Base-by-base conservation (phyloP, 1,140 invertebrate genomes). In the Drosophila equinoxialis region DNA sequence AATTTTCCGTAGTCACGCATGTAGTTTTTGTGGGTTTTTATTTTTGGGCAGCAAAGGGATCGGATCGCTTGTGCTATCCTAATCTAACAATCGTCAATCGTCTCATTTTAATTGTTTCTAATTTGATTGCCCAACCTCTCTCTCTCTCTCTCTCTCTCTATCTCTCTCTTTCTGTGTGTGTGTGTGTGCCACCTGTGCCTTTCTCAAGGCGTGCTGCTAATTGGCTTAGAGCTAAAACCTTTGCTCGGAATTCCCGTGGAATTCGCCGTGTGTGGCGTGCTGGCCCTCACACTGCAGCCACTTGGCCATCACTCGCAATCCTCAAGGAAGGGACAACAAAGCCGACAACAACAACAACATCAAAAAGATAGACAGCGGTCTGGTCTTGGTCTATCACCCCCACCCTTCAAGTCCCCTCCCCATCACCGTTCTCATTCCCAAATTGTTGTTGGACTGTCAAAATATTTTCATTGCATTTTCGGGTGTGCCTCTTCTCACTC, bases 191-290 rank as follows among this genome's bases (percentile, higher is more conserved):
- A 89, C 85, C 85, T 89, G 85, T 77, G 62, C 57, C n/a, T 79
- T 89, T 89, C 85, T 89, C 85, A 89, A 89, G 83, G 84, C 83
- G 83, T 87, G 84, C 83, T 83, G 70, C 84, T 87, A 87, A 87
- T 87, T 87, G 84, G 80, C 84, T 79, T 45, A 61, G 51, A 81
- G 64, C 48, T 62, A 54, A 51, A 60, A 68, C 45, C 45, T 51
- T 51, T n/a, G 20, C 10, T 62, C 17, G 45, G 8, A 62, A 41
- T 42, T 68, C 41, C 14, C 62, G 57, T 69, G 74, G 35, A 51
- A 51, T 51, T 51, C 57, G 30, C 57, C 33, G 57, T 59, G 57
- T 59, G 57, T 59, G 57, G 57, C 35, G n/a, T 6, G 8, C 45
- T 3, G 65, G 71, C 3, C 37, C 37, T 39, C 45, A 51, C 10